Conservation (phyloP, 2,888 invertebrate species). For the Diploptera punctata region DNA sequence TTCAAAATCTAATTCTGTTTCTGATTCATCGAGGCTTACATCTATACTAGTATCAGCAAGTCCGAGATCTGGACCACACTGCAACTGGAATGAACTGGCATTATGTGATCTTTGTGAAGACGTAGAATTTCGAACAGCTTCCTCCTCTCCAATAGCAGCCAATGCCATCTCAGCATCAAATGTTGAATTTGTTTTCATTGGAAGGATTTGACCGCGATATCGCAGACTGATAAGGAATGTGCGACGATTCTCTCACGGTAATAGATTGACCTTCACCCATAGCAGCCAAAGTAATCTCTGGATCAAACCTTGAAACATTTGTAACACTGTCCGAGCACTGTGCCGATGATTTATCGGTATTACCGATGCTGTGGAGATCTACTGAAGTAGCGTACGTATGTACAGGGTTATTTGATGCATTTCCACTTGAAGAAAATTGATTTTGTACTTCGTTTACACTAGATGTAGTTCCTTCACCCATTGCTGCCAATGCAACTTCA, state of each 20-base stretch:
- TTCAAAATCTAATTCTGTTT: slow-evolving; percentile 52
- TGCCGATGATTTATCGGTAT: background rate
- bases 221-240: slow-evolving; percentile 9
- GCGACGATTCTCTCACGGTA: background rate
- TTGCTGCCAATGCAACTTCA: slow-evolving; percentile 37
- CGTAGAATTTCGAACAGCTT: background rate
- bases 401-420: background rate
- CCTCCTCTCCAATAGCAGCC: slow-evolving; percentile 33
- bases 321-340: slow-evolving; percentile 5
- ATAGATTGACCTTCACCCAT: slow-evolving; percentile 31
- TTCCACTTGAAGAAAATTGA: background rate
- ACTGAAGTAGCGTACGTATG: background rate
- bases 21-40: slow-evolving; percentile 39
- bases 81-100: slow-evolving; percentile 16
- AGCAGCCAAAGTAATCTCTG: slow-evolving; percentile 35
- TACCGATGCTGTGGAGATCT: background rate
- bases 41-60: slow-evolving; percentile 34
- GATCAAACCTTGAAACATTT: slow-evolving; percentile 25
- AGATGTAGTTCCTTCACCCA: slow-evolving; percentile 34
- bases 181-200: slow-evolving; percentile 2
- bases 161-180: slow-evolving; percentile 38
- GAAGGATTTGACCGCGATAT: background rate
- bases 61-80: slow-evolving; percentile 31
- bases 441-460: background rate
- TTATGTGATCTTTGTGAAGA: slow-evolving; percentile 17